These are phyloP conservation scores for Bungarus multicinctus DNA, from an alignment of 2,113 vertebrate species.

Conservation along the genomic window DNA sequence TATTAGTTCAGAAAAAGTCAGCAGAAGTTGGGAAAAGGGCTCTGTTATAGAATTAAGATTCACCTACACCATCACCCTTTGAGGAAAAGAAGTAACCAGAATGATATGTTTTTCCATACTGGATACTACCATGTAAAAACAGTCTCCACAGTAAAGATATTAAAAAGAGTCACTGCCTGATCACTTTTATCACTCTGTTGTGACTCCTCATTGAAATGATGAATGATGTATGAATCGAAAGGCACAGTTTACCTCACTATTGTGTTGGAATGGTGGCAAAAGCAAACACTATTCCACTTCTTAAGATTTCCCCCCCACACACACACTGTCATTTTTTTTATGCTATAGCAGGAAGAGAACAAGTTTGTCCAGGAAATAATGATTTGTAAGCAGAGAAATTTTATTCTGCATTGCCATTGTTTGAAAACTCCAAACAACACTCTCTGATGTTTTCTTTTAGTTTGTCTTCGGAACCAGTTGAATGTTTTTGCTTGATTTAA, in stretches of 20 bases:
- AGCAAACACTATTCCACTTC: not conserved
- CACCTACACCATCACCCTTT: not conserved
- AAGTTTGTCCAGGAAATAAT: not conserved
- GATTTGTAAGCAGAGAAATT: not conserved
- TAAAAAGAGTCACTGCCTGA: not conserved
- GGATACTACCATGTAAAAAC: too few relatives aligned
- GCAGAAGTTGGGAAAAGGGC: not conserved
- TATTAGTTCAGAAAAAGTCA: not conserved
- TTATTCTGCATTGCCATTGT: not conserved
- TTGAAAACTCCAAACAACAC: not conserved
- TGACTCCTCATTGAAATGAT: not conserved
- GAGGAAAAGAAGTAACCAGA: not conserved
- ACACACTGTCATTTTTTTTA: not conserved
- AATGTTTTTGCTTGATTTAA: not conserved
- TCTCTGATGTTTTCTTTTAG: not conserved
- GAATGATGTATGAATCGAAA: not conserved
- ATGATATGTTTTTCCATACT: not conserved
- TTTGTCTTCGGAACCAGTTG: not conserved
- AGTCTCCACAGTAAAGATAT: not conserved
- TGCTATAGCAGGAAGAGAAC: not conserved
- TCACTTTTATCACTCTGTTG: not conserved
- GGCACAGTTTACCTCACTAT: not conserved
- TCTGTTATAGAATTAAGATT: too few relatives aligned
- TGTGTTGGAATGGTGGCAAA: not conserved
- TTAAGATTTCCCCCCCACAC: not conserved